phyloP scores from a whole-genome alignment of 2,888 invertebrate species.

The Melieria picta region DNA sequence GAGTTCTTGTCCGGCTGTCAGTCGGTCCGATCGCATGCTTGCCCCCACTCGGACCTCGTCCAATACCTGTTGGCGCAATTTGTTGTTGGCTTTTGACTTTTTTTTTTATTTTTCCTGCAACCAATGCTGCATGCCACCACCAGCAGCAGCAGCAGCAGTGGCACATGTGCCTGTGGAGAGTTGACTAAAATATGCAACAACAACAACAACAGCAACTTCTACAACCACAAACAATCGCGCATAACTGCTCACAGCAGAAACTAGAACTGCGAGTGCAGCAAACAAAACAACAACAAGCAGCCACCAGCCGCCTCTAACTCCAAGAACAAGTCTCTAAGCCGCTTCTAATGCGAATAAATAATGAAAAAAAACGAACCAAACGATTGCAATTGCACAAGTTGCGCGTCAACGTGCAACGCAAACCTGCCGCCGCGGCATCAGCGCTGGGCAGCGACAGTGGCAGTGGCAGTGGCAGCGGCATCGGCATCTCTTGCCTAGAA shows the following conservation, averaged over 20 bases:
- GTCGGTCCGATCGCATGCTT: no score
- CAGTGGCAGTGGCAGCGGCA: conserved; percentile 7
- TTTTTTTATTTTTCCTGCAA: no score
- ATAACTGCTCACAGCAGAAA: conserved; percentile 34
- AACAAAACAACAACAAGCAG: conserved; percentile 16
- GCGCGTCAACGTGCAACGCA: neutral
- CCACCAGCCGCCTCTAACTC: conserved; percentile 27
- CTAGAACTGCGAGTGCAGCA: conserved; percentile 9
- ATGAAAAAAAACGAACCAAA: conserved; percentile 35
- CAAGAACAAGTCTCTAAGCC: conserved; percentile 53
- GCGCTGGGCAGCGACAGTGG: conserved; percentile 21
- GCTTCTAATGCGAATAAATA: conserved; percentile 45
- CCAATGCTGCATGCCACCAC: neutral
- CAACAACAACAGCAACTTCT: conserved; percentile 27
- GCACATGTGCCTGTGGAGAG: neutral
- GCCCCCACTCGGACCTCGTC: no score
- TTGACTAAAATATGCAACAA: neutral
- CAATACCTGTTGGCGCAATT: no score
- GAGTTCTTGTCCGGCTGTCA: no score
- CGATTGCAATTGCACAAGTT: conserved; percentile 29
- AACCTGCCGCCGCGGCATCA: neutral
- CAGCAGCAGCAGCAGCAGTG: conserved; percentile 24
- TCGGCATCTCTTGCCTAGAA: neutral
- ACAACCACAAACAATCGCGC: conserved; percentile 39
- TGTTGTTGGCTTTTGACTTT: no score